Evolutionary conservation across 2,888 invertebrate genomes (phyloP).

Genomic region (Ennomos quercinarius): DNA sequence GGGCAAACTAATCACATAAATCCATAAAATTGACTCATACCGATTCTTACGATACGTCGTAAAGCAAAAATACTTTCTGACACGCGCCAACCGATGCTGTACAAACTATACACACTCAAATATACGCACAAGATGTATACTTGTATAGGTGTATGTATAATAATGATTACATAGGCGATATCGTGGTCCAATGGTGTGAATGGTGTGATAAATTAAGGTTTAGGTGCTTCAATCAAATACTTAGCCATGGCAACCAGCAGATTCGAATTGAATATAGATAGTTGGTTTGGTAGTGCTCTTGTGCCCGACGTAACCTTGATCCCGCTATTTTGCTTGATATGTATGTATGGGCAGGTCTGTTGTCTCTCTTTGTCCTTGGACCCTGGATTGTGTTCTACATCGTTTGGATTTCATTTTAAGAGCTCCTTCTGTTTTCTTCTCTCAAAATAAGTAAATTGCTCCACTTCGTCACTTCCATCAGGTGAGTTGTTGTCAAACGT

Average conservation of each 20-base stretch:
- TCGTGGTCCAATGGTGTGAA: conserved; percentile 52
- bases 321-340: no score
- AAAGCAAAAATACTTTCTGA: conserved; percentile 25
- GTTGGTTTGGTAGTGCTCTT: no score
- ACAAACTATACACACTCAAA: neutral
- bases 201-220: conserved; percentile 51
- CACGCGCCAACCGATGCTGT: conserved; percentile 24
- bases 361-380: no score
- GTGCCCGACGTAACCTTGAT: no score
- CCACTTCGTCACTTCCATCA: no score
- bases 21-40: conserved; percentile 45
- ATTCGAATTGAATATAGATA: no score
- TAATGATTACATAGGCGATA: conserved; percentile 45
- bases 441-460: no score
- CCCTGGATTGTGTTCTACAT: no score
- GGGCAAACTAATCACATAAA: conserved; percentile 41
- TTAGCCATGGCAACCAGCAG: neutral
- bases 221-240: conserved; percentile 14
- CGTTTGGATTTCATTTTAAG: no score
- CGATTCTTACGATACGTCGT: conserved; percentile 47
- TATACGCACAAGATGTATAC: neutral
- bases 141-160: conserved; percentile 28
- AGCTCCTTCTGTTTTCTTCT: no score
- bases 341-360: no score
- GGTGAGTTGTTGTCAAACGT: no score